A percentile compares a stretch with the other conserved stretches of the same genome.
phyloP scores from a whole-genome alignment of 2,888 invertebrate species.

The Micoletzkya japonica region DNA sequence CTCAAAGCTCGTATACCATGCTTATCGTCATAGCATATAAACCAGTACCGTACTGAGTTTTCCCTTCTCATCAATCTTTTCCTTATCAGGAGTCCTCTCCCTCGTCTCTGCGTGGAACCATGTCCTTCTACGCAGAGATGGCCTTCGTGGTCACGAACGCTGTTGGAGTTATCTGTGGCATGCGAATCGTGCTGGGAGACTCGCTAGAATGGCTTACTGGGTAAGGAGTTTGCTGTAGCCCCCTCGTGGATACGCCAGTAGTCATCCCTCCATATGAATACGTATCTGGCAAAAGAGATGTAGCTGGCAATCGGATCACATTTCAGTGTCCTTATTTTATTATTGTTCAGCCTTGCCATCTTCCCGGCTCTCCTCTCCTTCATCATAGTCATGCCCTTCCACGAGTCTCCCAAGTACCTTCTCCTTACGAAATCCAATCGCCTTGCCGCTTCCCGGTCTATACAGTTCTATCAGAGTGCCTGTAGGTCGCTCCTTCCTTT shows the following conservation, averaged over 20 bases:
- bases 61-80: too few species aligned
- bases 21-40: too few species aligned
- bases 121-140: conserved; percentile 60
- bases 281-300: not conserved
- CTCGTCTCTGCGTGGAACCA: conserved; percentile 46
- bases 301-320: not conserved
- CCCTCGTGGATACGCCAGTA: not conserved
- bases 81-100: conserved; percentile 59
- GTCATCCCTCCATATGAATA: not conserved
- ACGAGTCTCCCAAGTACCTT: conserved; percentile 58
- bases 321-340: not conserved
- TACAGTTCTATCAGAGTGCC: conserved; percentile 50
- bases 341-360: conserved; percentile 38
- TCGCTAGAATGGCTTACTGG: conserved; percentile 46
- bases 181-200: conserved; percentile 48
- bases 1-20: too few species aligned
- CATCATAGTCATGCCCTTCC: conserved; percentile 43
- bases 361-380: conserved; percentile 47
- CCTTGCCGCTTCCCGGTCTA: conserved; percentile 39
- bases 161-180: conserved; percentile 53
- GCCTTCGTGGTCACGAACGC: conserved; percentile 56
- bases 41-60: too few species aligned
- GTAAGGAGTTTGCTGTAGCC: conserved; percentile 21
- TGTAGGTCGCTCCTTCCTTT: conserved; percentile 28
- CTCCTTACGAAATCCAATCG: conserved; percentile 45